A percentile compares a stretch with the other conserved stretches of the same genome.
phyloP scores from a whole-genome alignment of 2,797 vertebrate species.

The Lepus oiostolus region DNA sequence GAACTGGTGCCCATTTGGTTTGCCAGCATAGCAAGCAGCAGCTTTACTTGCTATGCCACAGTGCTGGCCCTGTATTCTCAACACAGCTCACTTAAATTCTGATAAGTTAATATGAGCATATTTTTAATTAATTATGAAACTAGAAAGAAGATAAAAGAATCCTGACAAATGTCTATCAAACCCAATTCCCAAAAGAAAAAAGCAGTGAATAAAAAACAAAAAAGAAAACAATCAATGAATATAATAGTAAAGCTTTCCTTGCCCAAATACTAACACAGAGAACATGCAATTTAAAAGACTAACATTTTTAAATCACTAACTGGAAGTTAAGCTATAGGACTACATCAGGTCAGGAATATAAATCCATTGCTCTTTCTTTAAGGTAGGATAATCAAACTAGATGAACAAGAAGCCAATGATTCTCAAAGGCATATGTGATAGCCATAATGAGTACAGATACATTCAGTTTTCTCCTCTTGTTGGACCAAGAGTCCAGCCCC shows the following conservation, averaged over 20 bases:
- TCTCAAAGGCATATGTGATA: too few species aligned
- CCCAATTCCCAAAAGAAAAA: background rate
- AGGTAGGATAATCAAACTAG: background rate
- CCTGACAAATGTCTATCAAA: background rate
- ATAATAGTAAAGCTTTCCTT: background rate
- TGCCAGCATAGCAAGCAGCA: too few species aligned
- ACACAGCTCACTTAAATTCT: background rate
- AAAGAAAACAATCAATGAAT: background rate
- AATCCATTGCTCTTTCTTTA: background rate
- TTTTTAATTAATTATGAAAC: constrained; percentile 17
- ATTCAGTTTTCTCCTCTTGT: background rate
- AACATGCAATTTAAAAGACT: background rate
- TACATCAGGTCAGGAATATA: background rate
- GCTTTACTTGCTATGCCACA: too few species aligned
- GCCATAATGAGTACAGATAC: background rate
- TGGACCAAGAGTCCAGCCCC: background rate
- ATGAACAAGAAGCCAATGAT: background rate
- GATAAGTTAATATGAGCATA: constrained; percentile 2
- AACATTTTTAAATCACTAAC: background rate
- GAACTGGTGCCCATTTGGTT: too few species aligned
- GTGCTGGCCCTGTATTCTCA: too few species aligned
- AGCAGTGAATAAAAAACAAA: background rate
- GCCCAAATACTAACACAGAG: background rate
- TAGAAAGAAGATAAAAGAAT: background rate
- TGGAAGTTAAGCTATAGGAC: background rate